Conservation (phyloP, 2,113 vertebrate species). For the Pithys albifrons region DNA sequence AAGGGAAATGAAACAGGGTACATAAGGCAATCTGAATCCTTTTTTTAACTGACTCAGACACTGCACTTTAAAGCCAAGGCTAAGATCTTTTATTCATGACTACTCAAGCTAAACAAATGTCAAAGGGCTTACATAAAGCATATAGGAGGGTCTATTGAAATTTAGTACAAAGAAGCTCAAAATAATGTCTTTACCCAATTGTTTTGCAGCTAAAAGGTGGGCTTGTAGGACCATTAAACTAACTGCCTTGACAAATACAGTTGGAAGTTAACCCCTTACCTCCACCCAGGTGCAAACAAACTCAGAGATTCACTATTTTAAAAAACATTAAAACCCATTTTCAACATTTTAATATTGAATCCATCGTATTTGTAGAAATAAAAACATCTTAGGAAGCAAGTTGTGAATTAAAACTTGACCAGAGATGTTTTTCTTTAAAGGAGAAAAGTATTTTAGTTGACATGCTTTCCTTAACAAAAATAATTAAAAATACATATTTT, state of each 20-base stretch:
- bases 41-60: conserved; percentile 46
- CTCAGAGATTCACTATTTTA: not conserved
- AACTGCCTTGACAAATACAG: conserved; percentile 48
- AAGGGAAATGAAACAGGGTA: conserved; percentile 38
- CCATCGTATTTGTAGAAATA: not conserved
- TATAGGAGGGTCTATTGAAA: conserved; percentile 45
- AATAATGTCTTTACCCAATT: conserved; percentile 49
- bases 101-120: conserved; percentile 72
- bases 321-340: not conserved
- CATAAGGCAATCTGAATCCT: conserved; percentile 46
- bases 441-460: not conserved
- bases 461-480: not conserved
- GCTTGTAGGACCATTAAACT: conserved; percentile 62
- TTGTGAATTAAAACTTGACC: not conserved
- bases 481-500: not conserved
- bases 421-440: not conserved
- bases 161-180: conserved; percentile 52
- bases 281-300: not conserved
- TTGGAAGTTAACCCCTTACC: conserved; percentile 14
- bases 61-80: conserved; percentile 35
- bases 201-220: conserved; percentile 62
- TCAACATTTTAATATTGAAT: not conserved
- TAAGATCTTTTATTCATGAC: conserved; percentile 69
- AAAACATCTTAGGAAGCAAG: not conserved
- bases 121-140: conserved; percentile 59